These are phyloP conservation scores for Coelopa frigida DNA, from an alignment of 1,140 invertebrate genomes.

Conservation along the genomic window DNA sequence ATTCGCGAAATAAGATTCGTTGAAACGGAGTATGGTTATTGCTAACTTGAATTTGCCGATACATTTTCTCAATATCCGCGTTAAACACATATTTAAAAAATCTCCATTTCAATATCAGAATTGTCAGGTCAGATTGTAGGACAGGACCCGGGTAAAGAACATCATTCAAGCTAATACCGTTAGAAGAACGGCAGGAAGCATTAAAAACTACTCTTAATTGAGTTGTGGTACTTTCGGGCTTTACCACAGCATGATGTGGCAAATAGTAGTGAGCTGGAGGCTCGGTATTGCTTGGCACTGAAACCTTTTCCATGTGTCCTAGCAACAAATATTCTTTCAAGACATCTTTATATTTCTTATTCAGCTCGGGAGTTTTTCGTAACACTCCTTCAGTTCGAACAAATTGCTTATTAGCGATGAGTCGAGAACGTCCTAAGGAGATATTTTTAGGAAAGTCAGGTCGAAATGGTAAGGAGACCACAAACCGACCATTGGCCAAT, in stretches of 20 bases:
- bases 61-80: conserved; percentile 34
- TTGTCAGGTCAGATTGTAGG: conserved; percentile 8
- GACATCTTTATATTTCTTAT: conserved; percentile 10
- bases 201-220: conserved; percentile 22
- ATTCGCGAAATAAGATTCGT: conserved; percentile 29
- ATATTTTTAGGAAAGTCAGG: no score
- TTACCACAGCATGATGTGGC: conserved; percentile 31
- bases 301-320: conserved; percentile 21
- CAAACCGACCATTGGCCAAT: no score
- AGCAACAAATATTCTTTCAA: conserved; percentile 24
- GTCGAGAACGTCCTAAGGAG: no score
- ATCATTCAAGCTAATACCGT: conserved; percentile 18
- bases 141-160: conserved; percentile 11
- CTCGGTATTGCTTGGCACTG: conserved; percentile 16
- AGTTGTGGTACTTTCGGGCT: conserved; percentile 14
- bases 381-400: conserved; percentile 16
- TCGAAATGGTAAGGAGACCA: no score
- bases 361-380: conserved; percentile 10
- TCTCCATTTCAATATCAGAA: conserved; percentile 7
- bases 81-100: conserved; percentile 18
- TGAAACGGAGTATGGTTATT: conserved; percentile 18
- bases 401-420: no score
- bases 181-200: conserved; percentile 14
- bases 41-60: conserved; percentile 24
- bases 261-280: conserved; percentile 13